These are phyloP conservation scores for Stictocephala bisonia DNA, from an alignment of 2,888 invertebrate genomes.

Conservation along the genomic window DNA sequence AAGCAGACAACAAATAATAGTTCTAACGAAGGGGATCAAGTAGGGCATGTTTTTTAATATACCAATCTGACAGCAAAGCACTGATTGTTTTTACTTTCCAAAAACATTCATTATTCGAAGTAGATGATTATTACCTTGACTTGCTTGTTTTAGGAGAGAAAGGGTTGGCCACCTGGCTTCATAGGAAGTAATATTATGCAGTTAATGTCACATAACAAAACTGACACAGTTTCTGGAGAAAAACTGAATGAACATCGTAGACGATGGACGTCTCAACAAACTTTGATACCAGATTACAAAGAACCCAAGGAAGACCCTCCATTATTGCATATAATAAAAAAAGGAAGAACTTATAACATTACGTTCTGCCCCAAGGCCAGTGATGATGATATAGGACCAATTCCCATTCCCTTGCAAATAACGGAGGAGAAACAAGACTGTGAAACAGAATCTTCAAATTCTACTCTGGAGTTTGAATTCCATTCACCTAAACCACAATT, in stretches of 20 bases:
- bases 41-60: no score
- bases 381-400: slow-evolving; percentile 8
- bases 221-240: no score
- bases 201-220: no score
- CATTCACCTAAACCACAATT: slow-evolving; percentile 19
- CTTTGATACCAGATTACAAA: neutral
- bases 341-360: slow-evolving; percentile 27
- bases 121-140: no score
- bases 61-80: no score
- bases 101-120: no score
- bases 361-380: slow-evolving; percentile 28
- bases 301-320: slow-evolving; percentile 18
- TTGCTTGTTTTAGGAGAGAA: slow-evolving; percentile 32
- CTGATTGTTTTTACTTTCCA: no score
- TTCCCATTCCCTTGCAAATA: slow-evolving; percentile 20
- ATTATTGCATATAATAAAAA: slow-evolving; percentile 21
- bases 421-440: slow-evolving; percentile 4
- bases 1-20: no score
- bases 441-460: neutral
- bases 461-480: slow-evolving; percentile 19
- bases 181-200: slow-evolving; percentile 14
- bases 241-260: no score
- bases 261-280: no score
- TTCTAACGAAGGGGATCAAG: no score
- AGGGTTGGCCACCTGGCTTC: slow-evolving; percentile 30